phyloP scores from a whole-genome alignment of 2,888 invertebrate species.

The Leistus spinibarbis region DNA sequence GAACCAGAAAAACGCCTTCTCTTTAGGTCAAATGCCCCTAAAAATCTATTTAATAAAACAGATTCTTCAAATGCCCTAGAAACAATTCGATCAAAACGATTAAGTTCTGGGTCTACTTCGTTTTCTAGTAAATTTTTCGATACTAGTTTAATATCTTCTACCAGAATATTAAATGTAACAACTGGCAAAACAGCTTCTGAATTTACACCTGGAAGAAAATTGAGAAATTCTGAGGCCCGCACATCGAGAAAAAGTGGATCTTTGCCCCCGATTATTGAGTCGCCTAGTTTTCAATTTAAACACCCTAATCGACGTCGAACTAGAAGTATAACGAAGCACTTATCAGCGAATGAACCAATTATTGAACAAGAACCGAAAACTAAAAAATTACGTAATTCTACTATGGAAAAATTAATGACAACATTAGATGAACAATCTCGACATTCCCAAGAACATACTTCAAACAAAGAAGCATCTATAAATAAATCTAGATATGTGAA shows the following conservation, averaged over 20 bases:
- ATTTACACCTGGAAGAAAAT: neutral
- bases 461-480: neutral
- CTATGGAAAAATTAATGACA: neutral
- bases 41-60: neutral
- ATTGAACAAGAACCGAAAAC: neutral
- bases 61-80: neutral
- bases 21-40: conserved; percentile 14
- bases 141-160: conserved; percentile 26
- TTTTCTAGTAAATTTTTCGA: conserved; percentile 19
- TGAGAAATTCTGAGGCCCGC: neutral
- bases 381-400: neutral
- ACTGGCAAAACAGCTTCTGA: neutral
- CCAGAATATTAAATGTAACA: conserved; percentile 15
- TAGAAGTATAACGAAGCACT: no score
- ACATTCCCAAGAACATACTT: neutral
- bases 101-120: neutral
- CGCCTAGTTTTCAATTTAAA: neutral
- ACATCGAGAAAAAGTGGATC: neutral
- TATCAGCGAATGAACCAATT: neutral
- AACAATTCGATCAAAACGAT: neutral
- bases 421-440: no score
- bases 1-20: conserved; percentile 12
- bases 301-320: neutral
- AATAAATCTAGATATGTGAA: no score
- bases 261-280: neutral